Evolutionary conservation across 2,797 vertebrate genomes (phyloP).

Genomic region (Simalia tracyae): DNA sequence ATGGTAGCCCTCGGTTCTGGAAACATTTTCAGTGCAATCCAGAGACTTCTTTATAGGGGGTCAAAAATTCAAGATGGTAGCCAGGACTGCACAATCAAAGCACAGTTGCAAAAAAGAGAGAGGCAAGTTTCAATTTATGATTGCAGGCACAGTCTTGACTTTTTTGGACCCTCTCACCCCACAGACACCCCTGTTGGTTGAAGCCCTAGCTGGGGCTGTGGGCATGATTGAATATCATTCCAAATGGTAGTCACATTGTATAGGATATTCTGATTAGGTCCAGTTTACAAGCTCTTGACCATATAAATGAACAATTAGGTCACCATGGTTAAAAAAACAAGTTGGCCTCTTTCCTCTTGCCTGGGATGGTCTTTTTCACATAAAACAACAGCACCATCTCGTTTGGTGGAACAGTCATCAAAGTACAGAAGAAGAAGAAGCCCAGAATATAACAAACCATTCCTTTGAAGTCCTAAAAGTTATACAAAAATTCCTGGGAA

Average conservation of each 20-base stretch:
- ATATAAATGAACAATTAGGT: not conserved
- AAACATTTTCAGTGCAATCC: not conserved
- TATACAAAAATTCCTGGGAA: conserved; percentile 66
- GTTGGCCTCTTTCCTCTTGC: not conserved
- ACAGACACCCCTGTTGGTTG: not conserved
- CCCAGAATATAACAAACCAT: conserved; percentile 30
- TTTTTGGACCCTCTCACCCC: not conserved
- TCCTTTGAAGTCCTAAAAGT: conserved; percentile 65
- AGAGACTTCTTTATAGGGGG: not conserved
- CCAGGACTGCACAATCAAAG: not conserved
- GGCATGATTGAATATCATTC: not conserved
- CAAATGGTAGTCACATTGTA: too few species aligned
- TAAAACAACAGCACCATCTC: conserved; percentile 34
- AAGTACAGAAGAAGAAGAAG: conserved; percentile 38
- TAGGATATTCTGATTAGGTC: not conserved
- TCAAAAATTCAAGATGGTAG: not conserved
- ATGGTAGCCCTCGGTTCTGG: not conserved
- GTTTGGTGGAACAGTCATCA: conserved; percentile 57
- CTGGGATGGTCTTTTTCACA: not conserved
- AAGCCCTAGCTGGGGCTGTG: not conserved
- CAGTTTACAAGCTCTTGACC: not conserved
- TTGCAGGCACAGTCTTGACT: not conserved
- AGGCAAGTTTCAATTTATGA: not conserved
- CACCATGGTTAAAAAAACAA: not conserved
- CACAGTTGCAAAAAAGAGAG: not conserved